A percentile compares a stretch with the other conserved stretches of the same genome.
Evolutionary conservation across 2,888 invertebrate species (phyloP).

Genomic region (Diaphora mendica): DNA sequence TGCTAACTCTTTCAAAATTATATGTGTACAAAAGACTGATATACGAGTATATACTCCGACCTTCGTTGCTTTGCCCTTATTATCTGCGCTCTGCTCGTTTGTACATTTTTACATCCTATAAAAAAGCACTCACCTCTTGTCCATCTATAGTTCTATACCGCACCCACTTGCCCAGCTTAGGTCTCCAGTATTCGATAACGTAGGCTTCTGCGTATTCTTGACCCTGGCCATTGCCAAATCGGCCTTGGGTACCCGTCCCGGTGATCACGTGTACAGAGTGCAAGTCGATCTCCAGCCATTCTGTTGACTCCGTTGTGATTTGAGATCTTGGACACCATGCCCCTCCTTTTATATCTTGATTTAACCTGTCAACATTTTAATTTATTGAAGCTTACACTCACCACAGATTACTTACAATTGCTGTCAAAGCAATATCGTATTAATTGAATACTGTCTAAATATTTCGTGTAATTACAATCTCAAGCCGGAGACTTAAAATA

Average conservation of each 20-base stretch:
- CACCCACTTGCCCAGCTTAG: slow-evolving; percentile 92
- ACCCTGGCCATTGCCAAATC: slow-evolving; percentile 96
- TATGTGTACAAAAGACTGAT: too few species aligned
- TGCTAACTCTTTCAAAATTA: too few species aligned
- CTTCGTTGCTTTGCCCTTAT: neutral
- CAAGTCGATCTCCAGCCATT: slow-evolving; percentile 94
- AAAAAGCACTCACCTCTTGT: slow-evolving; percentile 88
- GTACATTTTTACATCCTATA: neutral
- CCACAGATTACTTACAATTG: neutral
- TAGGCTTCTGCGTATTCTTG: slow-evolving; percentile 95
- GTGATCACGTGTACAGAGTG: slow-evolving; percentile 93
- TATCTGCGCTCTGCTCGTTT: neutral
- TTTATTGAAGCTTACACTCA: neutral
- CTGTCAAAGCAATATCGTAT: neutral
- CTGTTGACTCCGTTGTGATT: slow-evolving; percentile 91
- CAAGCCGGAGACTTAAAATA: neutral
- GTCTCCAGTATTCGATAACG: slow-evolving; percentile 94
- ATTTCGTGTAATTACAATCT: neutral
- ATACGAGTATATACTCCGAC: too few species aligned
- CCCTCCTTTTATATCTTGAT: slow-evolving; percentile 93
- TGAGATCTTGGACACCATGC: slow-evolving; percentile 97
- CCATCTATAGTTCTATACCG: slow-evolving; percentile 91
- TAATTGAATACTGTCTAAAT: neutral
- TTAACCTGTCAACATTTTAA: slow-evolving; percentile 87
- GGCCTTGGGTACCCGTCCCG: slow-evolving; percentile 93